A percentile compares a stretch with the other conserved stretches of the same genome.
These are phyloP conservation scores for Labrus mixtus DNA, from an alignment of 2,113 vertebrate genomes.

Conservation along the genomic window DNA sequence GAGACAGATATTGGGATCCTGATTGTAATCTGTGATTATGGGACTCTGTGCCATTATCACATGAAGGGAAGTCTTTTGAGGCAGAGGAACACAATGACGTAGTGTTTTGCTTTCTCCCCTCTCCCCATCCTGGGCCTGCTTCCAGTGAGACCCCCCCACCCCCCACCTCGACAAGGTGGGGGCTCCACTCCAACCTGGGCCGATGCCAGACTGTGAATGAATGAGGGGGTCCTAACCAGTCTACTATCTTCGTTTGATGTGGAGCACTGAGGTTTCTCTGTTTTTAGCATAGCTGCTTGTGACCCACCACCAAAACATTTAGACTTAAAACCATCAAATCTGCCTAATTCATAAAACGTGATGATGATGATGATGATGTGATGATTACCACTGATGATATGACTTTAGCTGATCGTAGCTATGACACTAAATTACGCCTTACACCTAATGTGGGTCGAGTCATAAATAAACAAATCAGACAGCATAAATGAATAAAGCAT, in stretches of 20 bases:
- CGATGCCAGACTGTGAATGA: slow-evolving; percentile 74
- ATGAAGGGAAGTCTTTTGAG: slow-evolving; percentile 66
- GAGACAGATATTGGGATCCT: slow-evolving; percentile 1
- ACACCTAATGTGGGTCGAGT: neutral
- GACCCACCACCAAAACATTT: slow-evolving; percentile 42
- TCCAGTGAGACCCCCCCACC: slow-evolving; percentile 41
- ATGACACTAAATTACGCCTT: neutral
- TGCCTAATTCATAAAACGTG: neutral
- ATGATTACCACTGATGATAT: neutral
- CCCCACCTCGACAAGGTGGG: slow-evolving; percentile 36
- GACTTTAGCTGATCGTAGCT: neutral
- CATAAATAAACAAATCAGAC: slow-evolving; percentile 18
- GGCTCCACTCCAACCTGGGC: slow-evolving; percentile 65
- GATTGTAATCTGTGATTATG: slow-evolving; percentile 28
- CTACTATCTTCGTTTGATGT: slow-evolving; percentile 81
- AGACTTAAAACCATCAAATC: slow-evolving; percentile 11
- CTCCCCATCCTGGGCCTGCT: slow-evolving; percentile 58
- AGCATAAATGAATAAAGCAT: slow-evolving; percentile 3
- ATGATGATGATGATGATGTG: neutral
- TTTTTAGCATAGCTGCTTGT: slow-evolving; percentile 38
- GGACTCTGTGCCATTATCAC: slow-evolving; percentile 45
- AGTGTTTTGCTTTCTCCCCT: slow-evolving; percentile 70
- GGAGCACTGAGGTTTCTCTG: slow-evolving; percentile 78
- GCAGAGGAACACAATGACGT: slow-evolving; percentile 72
- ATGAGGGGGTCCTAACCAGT: slow-evolving; percentile 68